A percentile compares a stretch with the other conserved stretches of the same genome.
Conservation (phyloP, 2,888 invertebrate genomes). For the Phaedon cochleariae region DNA sequence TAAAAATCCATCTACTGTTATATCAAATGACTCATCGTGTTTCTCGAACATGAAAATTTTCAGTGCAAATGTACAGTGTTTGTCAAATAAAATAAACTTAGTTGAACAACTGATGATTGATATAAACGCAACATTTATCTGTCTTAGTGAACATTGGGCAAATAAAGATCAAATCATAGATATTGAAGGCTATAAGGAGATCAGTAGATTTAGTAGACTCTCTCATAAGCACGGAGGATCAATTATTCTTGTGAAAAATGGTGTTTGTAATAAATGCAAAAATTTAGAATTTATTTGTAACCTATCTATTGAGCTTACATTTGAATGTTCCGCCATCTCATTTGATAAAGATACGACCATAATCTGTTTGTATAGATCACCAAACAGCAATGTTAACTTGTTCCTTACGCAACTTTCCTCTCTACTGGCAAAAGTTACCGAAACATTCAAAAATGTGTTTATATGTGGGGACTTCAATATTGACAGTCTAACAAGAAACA, state of each 20-base stretch:
- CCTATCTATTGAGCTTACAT: not conserved
- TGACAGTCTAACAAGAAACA: conserved; percentile 9
- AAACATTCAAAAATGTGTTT: conserved; percentile 7
- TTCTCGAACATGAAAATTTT: not conserved
- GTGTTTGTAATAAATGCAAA: not conserved
- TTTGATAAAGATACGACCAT: conserved; percentile 3
- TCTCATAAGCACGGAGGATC: conserved; percentile 1
- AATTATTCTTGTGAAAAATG: conserved; percentile 2
- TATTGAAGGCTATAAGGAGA: conserved; percentile 7
- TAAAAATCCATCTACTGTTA: not conserved
- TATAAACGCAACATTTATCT: conserved; percentile 4
- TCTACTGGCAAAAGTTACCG: conserved; percentile 9
- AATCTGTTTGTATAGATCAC: conserved; percentile 13
- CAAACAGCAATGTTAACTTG: conserved; percentile 12
- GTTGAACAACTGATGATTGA: conserved; percentile 10
- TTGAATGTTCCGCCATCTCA: conserved; percentile 9
- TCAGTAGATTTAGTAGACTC: conserved; percentile 11
- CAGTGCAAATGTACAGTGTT: conserved; percentile 10
- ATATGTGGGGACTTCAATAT: not conserved
- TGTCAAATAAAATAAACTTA: not conserved
- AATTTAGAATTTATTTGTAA: conserved; percentile 5
- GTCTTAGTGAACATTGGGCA: conserved; percentile 12
- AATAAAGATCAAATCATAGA: conserved; percentile 12
- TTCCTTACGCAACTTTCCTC: conserved; percentile 2
- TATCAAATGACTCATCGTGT: not conserved